Percentiles rank a stretch among this genome's conserved stretches.
Conservation (phyloP, 2,888 invertebrate species). For the Dichetophora obliterata region DNA sequence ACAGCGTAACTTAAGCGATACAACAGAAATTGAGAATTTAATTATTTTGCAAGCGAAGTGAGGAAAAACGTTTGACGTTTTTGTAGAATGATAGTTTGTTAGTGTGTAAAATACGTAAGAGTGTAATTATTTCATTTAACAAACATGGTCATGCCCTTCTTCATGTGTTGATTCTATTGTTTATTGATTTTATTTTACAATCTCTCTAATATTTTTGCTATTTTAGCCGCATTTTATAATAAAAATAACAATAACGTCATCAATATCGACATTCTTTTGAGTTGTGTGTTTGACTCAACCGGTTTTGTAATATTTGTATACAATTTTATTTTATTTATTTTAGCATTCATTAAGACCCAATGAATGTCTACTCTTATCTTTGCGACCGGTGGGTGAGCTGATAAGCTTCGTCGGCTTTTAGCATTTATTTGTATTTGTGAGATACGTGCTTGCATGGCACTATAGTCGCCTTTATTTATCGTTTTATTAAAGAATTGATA, state of each 20-base stretch:
- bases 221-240: not conserved
- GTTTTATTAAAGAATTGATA: too few relatives aligned
- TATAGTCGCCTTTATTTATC: not conserved
- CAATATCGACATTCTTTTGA: constrained; percentile 1
- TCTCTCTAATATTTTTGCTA: not conserved
- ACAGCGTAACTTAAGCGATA: not conserved
- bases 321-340: not conserved
- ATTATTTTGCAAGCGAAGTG: too few relatives aligned
- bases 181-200: not conserved
- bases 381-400: not conserved
- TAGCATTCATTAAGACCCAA: not conserved
- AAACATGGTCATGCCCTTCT: not conserved
- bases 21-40: not conserved
- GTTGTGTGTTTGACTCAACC: not conserved
- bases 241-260: constrained; percentile 4
- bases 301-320: constrained; percentile 1
- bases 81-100: not conserved
- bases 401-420: constrained; percentile 14
- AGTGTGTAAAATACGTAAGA: not conserved
- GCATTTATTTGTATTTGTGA: not conserved
- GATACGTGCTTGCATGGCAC: not conserved
- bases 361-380: constrained; percentile 18
- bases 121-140: not conserved
- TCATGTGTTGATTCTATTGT: not conserved
- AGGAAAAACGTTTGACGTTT: too few relatives aligned